phyloP scores from a whole-genome alignment of 2,797 vertebrate species.

The Propithecus perrieri region DNA sequence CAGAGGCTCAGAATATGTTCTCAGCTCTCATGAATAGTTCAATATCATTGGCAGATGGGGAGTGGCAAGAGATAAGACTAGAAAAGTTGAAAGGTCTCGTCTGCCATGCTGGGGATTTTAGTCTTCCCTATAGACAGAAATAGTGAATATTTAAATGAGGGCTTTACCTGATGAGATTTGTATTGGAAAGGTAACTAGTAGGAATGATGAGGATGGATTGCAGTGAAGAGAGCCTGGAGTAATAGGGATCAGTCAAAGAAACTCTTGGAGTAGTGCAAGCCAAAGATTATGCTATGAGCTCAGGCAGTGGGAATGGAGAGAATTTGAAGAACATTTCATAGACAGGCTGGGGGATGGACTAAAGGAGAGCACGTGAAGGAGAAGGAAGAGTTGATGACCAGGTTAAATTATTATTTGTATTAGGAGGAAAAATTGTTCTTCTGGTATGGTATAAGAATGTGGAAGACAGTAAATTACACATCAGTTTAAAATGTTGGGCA shows the following conservation, averaged over 20 bases:
- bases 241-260: not conserved
- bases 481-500: not conserved
- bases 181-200: not conserved
- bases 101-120: not conserved
- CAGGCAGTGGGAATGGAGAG: not conserved
- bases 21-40: not conserved
- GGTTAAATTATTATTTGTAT: not conserved
- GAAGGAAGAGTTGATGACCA: not conserved
- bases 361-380: not conserved
- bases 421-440: not conserved
- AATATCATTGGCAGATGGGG: not conserved
- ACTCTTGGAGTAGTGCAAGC: not conserved
- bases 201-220: not conserved
- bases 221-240: not conserved
- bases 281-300: not conserved
- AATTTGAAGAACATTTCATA: not conserved
- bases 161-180: not conserved
- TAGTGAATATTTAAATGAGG: not conserved
- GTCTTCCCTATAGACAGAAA: not conserved
- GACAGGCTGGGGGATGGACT: not conserved
- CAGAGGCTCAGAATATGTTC: not conserved
- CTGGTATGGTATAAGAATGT: not conserved
- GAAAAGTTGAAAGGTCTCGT: not conserved
- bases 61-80: not conserved
- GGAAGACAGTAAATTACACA: not conserved